These are phyloP conservation scores for Tenualosa ilisha DNA, from an alignment of 2,797 vertebrate genomes.

Conservation along the genomic window DNA sequence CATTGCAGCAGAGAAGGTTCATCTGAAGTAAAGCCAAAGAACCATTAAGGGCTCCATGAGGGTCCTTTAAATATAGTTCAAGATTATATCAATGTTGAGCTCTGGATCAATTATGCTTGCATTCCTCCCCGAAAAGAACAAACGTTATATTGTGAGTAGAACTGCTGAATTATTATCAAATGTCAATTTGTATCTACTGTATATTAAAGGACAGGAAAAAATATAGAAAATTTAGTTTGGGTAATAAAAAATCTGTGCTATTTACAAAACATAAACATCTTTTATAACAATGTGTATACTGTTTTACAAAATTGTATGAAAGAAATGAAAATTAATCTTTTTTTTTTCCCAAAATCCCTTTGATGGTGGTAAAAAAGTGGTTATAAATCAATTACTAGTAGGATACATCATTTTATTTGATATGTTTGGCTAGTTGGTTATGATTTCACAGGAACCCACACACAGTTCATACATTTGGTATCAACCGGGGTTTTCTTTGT, in stretches of 20 bases:
- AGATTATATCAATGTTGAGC: conserved; percentile 3
- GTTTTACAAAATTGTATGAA: conserved; percentile 76
- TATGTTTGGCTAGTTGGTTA: conserved; percentile 65
- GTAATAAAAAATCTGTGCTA: conserved; percentile 67
- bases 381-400: conserved; percentile 12
- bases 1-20: not conserved
- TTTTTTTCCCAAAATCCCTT: conserved; percentile 67
- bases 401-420: not conserved
- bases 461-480: conserved; percentile 69
- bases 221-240: conserved; percentile 66
- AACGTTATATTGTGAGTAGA: conserved; percentile 23
- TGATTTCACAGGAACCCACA: conserved; percentile 67
- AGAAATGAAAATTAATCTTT: conserved; percentile 62
- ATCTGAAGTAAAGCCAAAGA: conserved; percentile 15
- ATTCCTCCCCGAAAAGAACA: not conserved
- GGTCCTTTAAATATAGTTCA: not conserved
- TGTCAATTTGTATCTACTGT: conserved; percentile 37
- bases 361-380: conserved; percentile 17
- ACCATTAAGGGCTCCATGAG: not conserved
- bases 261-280: conserved; percentile 69
- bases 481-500: conserved; percentile 90
- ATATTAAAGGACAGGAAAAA: conserved; percentile 49
- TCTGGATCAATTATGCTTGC: conserved; percentile 16
- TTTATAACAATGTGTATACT: conserved; percentile 77
- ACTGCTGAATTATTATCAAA: conserved; percentile 26